Percentiles rank a stretch among this genome's conserved stretches.
phyloP scores from a whole-genome alignment of 35 echinoderm and acorn worm species.

The Stichopus chloronotus region DNA sequence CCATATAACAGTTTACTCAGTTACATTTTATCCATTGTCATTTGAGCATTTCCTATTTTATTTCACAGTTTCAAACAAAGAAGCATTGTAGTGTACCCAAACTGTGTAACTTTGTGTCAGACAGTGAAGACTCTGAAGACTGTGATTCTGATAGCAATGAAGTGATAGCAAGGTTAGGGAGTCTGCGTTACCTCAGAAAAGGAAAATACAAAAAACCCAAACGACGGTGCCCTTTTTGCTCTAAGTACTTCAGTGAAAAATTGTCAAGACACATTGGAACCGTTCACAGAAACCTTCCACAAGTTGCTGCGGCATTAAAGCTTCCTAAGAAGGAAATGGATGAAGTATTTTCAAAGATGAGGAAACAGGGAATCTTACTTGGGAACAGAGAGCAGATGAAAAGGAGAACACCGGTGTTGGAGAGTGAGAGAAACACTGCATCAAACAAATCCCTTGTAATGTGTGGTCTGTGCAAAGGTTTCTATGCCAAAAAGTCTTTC shows the following conservation, averaged over 20 bases:
- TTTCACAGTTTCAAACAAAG: no score
- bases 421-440: background rate
- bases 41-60: no score
- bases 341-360: background rate
- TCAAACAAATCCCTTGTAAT: background rate
- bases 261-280: background rate
- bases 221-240: constrained; percentile 4
- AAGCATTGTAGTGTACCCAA: no score
- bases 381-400: background rate
- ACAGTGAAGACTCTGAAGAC: no score
- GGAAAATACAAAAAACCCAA: background rate
- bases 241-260: background rate
- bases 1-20: no score
- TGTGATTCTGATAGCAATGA: no score
- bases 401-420: background rate
- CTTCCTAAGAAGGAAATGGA: constrained; percentile 15
- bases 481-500: constrained; percentile 37
- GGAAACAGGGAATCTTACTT: constrained; percentile 18
- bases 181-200: background rate
- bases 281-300: background rate
- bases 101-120: no score
- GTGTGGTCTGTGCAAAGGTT: constrained; percentile 43
- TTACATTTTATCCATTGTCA: no score
- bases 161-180: background rate
- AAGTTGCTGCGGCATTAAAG: constrained; percentile 3